Conservation (phyloP, 2,797 vertebrate genomes). For the Xenopus petersii region DNA sequence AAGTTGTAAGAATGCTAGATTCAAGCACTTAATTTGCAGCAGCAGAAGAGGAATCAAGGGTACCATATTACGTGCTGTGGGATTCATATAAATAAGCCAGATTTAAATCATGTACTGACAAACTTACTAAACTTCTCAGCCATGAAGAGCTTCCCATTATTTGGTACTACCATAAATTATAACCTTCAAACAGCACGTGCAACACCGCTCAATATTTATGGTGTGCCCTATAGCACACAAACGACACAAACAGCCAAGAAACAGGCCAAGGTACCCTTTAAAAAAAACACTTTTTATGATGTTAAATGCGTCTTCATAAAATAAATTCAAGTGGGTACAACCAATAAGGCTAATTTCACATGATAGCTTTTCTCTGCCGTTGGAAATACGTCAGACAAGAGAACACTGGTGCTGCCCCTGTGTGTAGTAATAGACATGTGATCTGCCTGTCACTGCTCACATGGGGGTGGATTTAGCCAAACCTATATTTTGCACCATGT, state of each 20-base stretch:
- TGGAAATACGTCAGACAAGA: no score
- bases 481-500: no score
- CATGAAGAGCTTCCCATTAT: conserved; percentile 28
- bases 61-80: conserved; percentile 29
- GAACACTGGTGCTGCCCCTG: no score
- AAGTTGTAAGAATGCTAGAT: conserved; percentile 48
- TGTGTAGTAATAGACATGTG: no score
- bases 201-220: conserved; percentile 12
- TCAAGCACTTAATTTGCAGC: conserved; percentile 37
- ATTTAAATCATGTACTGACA: conserved; percentile 37
- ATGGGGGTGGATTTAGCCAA: no score
- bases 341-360: no score
- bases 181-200: conserved; percentile 21
- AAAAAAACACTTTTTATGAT: no score
- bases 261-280: background rate
- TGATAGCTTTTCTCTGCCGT: no score
- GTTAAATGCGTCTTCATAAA: no score
- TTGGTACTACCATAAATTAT: conserved; percentile 43
- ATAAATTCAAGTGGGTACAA: no score
- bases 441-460: no score
- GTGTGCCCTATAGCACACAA: background rate
- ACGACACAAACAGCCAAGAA: background rate
- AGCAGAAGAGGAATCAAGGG: conserved; percentile 29
- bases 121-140: conserved; percentile 34
- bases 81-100: conserved; percentile 30